Evolutionary conservation across 2,113 vertebrate genomes (phyloP), one percentile per base, ranked within the genome.

Genomic region (Salvelinus sp.): DNA sequence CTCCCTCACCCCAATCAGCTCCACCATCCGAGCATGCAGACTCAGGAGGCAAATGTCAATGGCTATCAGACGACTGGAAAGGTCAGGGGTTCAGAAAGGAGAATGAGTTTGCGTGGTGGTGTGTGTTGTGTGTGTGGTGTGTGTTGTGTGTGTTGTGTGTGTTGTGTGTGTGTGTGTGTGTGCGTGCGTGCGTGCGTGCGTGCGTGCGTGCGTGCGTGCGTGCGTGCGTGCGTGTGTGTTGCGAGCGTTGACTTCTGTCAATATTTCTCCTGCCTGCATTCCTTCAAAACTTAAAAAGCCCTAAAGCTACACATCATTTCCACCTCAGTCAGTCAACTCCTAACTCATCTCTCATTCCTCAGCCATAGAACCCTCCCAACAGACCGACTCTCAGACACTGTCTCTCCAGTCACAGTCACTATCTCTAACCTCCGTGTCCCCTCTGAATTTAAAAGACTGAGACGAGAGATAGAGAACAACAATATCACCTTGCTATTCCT

Each of bases 31-130:
- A 91, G 88, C 85, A 78, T 84, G 89, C 44, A 27, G n/a, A 87
- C 88, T 90, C 85, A 85, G 87, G 90, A 90, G 86, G 88, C 91
- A 93, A 93, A 93, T 93, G 90, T 92, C 91, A 93, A 87, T 87
- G 90, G 90, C 89, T 84, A 88, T 90, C 86, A 87, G 87, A 88
- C 83, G 82, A 82, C 85, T 89, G 87, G 88, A 87, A 89, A 90
- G 92, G 92, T 92, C 91, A 92, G 81, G 87, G 90, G 93, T 92
- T 93, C 92, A 94, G 81, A 86, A 81, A 77, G 76, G 82, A 62
- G 48, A 64, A 69, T 28, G 23, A 0, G 33, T 74, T 22, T 57
- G 60, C 22, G 23, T 63, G 66, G 81, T 83, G 22, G 75, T 66
- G 78, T 83, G n/a, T 79, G 75, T 69, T 83, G 22, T 79, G 75